phyloP scores from a whole-genome alignment of 2,113 vertebrate species.

The Pseudorasbora parva region DNA sequence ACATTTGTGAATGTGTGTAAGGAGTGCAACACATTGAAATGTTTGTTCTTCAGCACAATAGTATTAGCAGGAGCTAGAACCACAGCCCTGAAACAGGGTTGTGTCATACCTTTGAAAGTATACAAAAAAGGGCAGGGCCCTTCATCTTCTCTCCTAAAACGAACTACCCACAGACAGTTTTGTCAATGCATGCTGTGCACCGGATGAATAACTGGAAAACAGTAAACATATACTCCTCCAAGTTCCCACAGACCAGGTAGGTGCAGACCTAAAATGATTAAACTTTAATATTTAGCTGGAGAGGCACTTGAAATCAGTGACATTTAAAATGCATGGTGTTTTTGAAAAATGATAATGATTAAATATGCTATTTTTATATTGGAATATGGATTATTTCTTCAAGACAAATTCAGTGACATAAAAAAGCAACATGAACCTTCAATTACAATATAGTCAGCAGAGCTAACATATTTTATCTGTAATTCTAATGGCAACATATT shows the following conservation, averaged over 20 bases:
- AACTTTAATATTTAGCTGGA: background rate
- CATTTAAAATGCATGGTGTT: background rate
- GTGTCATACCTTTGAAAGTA: conserved; percentile 21
- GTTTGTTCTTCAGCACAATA: conserved; percentile 16
- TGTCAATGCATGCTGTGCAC: background rate
- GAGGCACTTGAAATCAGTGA: background rate
- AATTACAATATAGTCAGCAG: too few species aligned
- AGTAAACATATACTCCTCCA: conserved; percentile 1
- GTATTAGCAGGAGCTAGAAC: background rate
- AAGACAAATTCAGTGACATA: background rate
- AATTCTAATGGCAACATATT: background rate
- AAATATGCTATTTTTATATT: background rate
- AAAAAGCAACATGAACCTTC: background rate
- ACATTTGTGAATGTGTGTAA: background rate
- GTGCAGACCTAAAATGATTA: conserved; percentile 1
- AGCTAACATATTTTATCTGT: background rate
- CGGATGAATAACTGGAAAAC: conserved; percentile 8
- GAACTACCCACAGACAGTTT: background rate
- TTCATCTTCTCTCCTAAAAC: conserved; percentile 36
- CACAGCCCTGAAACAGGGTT: background rate
- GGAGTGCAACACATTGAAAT: background rate
- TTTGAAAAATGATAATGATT: too few species aligned
- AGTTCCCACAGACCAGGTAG: conserved; percentile 25
- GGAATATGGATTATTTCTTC: background rate
- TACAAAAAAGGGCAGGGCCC: conserved; percentile 36